A percentile compares a stretch with the other conserved stretches of the same genome.
Conservation (phyloP, 2,113 vertebrate species). For the Campylorhamphus procurvoides region DNA sequence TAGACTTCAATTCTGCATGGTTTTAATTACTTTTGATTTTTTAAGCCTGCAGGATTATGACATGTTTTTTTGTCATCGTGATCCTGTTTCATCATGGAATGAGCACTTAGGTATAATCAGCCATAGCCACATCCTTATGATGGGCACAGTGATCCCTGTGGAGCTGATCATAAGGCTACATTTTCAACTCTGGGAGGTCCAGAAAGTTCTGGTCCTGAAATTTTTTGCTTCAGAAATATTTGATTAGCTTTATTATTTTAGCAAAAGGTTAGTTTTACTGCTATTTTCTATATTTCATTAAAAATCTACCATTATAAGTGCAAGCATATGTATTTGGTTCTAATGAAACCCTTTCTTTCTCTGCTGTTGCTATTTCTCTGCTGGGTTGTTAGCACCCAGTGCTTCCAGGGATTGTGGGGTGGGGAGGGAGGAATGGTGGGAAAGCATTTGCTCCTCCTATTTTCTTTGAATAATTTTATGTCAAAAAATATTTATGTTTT, state of each 20-base stretch:
- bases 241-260: constrained; percentile 2
- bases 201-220: background rate
- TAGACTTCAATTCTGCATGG: background rate
- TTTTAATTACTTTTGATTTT: constrained; percentile 36
- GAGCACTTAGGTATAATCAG: background rate
- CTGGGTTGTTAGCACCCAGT: background rate
- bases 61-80: background rate
- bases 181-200: background rate
- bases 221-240: constrained; percentile 25
- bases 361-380: background rate
- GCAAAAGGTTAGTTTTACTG: background rate
- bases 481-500: background rate
- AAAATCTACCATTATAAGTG: background rate
- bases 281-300: background rate
- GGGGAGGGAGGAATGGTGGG: background rate
- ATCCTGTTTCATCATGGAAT: background rate
- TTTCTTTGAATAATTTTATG: background rate
- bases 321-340: background rate
- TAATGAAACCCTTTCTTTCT: background rate
- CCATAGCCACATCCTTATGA: background rate
- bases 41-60: constrained; percentile 13
- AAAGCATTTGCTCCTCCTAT: background rate
- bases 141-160: background rate
- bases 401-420: background rate
- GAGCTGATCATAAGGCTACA: background rate